Conservation (phyloP, 2,113 vertebrate genomes). For the Panthera uncia region DNA sequence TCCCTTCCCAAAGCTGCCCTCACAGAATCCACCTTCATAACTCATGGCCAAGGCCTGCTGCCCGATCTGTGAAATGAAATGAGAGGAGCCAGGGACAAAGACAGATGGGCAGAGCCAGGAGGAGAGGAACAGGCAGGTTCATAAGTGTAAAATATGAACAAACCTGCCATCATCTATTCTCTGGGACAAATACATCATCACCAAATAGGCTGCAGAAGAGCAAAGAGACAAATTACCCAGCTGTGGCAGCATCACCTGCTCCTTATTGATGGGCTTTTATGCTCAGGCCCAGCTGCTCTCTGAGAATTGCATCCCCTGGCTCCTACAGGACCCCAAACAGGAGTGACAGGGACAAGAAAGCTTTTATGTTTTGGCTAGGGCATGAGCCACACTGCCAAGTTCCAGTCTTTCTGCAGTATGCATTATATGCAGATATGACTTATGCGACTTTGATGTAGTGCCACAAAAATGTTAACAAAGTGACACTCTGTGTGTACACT, state of each 20-base stretch:
- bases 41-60: conserved; percentile 48
- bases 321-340: neutral
- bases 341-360: neutral
- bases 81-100: conserved; percentile 58
- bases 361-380: neutral
- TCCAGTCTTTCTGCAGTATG: neutral
- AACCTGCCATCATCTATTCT: conserved; percentile 71
- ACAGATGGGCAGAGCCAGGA: conserved; percentile 36
- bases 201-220: conserved; percentile 34
- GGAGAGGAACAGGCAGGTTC: conserved; percentile 57
- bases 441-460: neutral
- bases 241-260: conserved; percentile 51
- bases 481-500: neutral
- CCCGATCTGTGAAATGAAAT: conserved; percentile 42
- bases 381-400: neutral
- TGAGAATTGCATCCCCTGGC: conserved; percentile 13
- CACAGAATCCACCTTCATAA: conserved; percentile 42
- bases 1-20: neutral
- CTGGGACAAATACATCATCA: conserved; percentile 72
- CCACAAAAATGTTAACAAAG: conserved; percentile 26
- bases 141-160: conserved; percentile 75
- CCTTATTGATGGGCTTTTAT: conserved; percentile 65
- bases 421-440: neutral
- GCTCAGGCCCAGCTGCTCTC: conserved; percentile 32
- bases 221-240: conserved; percentile 69